Evolutionary conservation across 1,140 invertebrate species (phyloP), one percentile per base, ranked within the genome.

Genomic region (Monochamus saltuarius): DNA sequence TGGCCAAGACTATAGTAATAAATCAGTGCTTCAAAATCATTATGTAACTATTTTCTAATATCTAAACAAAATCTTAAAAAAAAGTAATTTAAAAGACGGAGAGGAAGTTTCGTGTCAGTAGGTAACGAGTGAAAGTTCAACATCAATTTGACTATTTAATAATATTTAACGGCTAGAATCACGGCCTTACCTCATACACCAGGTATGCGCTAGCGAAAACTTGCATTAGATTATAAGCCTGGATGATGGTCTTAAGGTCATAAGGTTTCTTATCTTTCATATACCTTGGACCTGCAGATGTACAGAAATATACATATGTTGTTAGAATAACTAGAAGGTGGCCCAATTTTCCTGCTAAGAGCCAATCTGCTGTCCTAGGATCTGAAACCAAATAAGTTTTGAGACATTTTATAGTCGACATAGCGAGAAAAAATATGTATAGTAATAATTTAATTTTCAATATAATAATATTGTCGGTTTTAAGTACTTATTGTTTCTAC

Each of bases 241-340:
- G 84, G 34, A 96, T 82, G 0, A 86, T 76, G 54, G 85, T 83
- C 64, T 89, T 90, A 22, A 97, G 78, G 35, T 90, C 82, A 64
- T 88, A 94, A 0, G 94, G 89, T 71, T 93, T 89, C 60, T 88
- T 83, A 66, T 94, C 85, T 60, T 86, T 83, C 94, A 97, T 97
- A 62, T 89, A 88, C 22, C 79, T 83, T 2, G 92, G 92, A 7
- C 92, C 93, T 8, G 81, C 77, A 13, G 82, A 87, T 0, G 84
- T 82, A 64, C 84, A 85, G 74, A 93, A 91, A 77, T 90, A 92
- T 34, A 93, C 69, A 68, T 93, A 94, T 0, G 84, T 82, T 0
- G 85, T 83, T 16, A 92, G 75, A 34, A 94, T 84, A 0, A 85
- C 84, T 1, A 92, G 67, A 0, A 93, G 80, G 0, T 92, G 89